Evolutionary conservation across 2,113 vertebrate species (phyloP).

Genomic region (Macaca mulatta): DNA sequence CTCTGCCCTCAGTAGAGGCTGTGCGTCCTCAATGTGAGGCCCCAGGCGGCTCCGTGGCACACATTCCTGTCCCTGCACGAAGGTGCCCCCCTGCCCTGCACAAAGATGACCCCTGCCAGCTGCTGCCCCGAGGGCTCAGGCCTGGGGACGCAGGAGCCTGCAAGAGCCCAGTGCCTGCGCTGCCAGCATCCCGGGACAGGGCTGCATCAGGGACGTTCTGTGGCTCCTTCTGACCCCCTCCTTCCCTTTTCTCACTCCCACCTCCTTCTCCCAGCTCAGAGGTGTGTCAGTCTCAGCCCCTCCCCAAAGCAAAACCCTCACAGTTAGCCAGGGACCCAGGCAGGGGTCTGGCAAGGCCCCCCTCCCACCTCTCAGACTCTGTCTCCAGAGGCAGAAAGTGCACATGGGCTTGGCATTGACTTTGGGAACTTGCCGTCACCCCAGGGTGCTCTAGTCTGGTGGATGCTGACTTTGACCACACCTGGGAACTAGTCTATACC

Average conservation of each 20-base stretch:
- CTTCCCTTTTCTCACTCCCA: not conserved
- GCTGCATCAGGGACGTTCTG: not conserved
- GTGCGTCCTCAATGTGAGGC: not conserved
- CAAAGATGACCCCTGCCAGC: not conserved
- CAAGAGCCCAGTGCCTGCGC: not conserved
- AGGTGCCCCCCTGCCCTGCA: not conserved
- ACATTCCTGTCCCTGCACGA: not conserved
- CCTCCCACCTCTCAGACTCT: not conserved
- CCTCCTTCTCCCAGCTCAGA: not conserved
- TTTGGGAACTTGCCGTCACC: not conserved
- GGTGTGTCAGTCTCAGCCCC: not conserved
- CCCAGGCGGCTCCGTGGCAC: not conserved
- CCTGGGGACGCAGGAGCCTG: not conserved
- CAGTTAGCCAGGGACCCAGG: not conserved
- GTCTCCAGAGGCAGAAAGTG: not conserved
- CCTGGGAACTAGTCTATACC: rapidly evolving
- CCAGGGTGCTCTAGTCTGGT: not conserved
- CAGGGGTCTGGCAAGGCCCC: not conserved
- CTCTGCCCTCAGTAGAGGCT: too few species aligned
- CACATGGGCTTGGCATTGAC: rapidly evolving
- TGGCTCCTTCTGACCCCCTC: too few species aligned
- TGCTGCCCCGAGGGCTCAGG: too few species aligned
- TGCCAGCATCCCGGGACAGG: not conserved
- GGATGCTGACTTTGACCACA: too few species aligned
- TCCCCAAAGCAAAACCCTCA: not conserved